Conservation (phyloP, 2,888 invertebrate species). For the Creontiades dilutus region DNA sequence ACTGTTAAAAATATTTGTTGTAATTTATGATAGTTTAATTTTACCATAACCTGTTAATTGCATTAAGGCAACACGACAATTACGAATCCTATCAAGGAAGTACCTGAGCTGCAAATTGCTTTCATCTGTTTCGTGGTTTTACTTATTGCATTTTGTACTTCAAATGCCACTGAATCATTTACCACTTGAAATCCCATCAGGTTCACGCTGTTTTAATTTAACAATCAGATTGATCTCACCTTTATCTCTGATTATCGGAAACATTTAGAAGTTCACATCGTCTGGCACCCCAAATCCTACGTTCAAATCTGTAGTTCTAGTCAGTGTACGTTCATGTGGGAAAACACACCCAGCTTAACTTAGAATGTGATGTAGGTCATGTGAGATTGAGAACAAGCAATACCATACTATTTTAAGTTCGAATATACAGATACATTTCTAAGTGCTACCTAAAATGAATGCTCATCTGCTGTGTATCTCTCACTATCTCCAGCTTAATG, state of each 20-base stretch:
- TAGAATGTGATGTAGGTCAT: conserved; percentile 50
- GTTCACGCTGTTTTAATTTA: neutral
- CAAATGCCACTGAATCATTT: neutral
- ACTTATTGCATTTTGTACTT: neutral
- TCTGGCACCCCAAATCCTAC: conserved; percentile 21
- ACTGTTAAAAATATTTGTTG: conserved; percentile 41
- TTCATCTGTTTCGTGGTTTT: neutral
- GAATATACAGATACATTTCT: conserved; percentile 1
- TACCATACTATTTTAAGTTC: conserved; percentile 55
- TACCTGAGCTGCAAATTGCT: conserved; percentile 52
- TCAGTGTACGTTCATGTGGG: conserved; percentile 53
- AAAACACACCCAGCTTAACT: conserved; percentile 30
- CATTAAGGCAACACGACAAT: conserved; percentile 10
- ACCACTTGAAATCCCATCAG: conserved; percentile 17
- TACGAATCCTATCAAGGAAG: conserved; percentile 43
- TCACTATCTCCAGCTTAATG: neutral
- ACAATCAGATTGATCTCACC: conserved; percentile 48
- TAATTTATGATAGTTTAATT: conserved; percentile 49
- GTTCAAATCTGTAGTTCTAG: conserved; percentile 58
- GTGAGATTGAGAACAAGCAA: conserved; percentile 2
- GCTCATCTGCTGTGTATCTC: neutral
- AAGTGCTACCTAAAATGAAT: neutral
- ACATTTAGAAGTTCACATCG: neutral
- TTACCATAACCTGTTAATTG: conserved; percentile 46
- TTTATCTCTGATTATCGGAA: neutral